These are phyloP conservation scores for Festucalex cinctus DNA, from an alignment of 2,113 vertebrate genomes.

Conservation along the genomic window DNA sequence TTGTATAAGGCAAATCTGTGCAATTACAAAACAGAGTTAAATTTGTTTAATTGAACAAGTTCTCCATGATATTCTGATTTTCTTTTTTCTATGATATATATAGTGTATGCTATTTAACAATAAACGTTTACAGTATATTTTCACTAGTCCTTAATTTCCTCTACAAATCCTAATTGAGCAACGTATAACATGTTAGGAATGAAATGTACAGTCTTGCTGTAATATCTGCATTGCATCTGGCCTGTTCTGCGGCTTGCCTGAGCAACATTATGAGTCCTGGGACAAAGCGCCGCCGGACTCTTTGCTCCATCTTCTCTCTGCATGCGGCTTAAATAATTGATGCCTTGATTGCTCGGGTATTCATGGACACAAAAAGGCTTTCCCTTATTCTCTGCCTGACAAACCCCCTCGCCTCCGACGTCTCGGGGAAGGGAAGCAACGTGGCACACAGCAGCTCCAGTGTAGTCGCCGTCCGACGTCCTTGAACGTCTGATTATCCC, in stretches of 20 bases:
- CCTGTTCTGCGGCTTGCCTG: slow-evolving; percentile 42
- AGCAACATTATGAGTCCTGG: slow-evolving; percentile 54
- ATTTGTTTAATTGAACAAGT: no score
- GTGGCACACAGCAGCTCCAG: slow-evolving; percentile 26
- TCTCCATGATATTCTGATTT: no score
- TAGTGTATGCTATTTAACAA: no score
- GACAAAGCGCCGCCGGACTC: slow-evolving; percentile 49
- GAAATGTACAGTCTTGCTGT: neutral
- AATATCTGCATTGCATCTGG: slow-evolving; percentile 38
- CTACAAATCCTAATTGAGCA: slow-evolving; percentile 33
- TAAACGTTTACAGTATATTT: no score
- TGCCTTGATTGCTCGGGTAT: slow-evolving; percentile 66
- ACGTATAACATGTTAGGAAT: neutral
- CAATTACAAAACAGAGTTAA: no score
- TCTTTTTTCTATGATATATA: no score
- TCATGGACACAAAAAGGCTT: slow-evolving; percentile 69
- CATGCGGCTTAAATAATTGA: slow-evolving; percentile 67
- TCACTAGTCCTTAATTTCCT: neutral
- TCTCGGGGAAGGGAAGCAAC: slow-evolving; percentile 31
- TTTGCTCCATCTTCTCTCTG: slow-evolving; percentile 53
- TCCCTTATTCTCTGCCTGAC: slow-evolving; percentile 62
- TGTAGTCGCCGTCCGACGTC: slow-evolving; percentile 18
- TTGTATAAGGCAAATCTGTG: no score
- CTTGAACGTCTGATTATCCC: slow-evolving; percentile 35
- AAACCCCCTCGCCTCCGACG: slow-evolving; percentile 57